These are phyloP conservation scores for Lochmaea capreae DNA, from an alignment of 2,888 invertebrate genomes.

Conservation along the genomic window DNA sequence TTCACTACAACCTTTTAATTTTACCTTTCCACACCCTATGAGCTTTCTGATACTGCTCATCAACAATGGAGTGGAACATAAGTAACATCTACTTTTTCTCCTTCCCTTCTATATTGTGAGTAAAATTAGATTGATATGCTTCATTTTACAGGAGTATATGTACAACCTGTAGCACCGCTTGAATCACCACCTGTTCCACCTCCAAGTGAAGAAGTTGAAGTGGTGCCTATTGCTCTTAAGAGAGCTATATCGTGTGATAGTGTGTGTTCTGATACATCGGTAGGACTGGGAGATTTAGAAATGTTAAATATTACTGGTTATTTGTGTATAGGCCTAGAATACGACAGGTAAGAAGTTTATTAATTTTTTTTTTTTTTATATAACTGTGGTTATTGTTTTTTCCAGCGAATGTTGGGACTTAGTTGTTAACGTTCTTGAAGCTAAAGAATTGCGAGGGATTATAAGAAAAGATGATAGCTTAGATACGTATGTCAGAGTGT, in stretches of 20 bases:
- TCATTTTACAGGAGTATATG: constrained; percentile 33
- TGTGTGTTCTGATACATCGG: constrained; percentile 83
- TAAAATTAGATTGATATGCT: neutral
- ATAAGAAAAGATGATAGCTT: constrained; percentile 69
- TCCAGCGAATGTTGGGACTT: constrained; percentile 68
- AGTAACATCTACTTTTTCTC: neutral
- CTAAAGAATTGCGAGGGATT: constrained; percentile 76
- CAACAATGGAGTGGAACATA: no score
- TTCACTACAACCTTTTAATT: no score
- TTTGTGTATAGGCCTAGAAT: constrained; percentile 81
- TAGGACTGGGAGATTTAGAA: constrained; percentile 77
- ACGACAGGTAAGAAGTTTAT: constrained; percentile 73
- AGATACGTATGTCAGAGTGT: constrained; percentile 82
- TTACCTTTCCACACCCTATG: no score
- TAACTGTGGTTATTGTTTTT: neutral
- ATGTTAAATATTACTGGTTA: constrained; percentile 79
- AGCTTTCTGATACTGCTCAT: no score
- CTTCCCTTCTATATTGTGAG: neutral
- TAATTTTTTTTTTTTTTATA: neutral
- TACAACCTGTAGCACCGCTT: constrained; percentile 28
- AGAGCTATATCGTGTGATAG: constrained; percentile 84
- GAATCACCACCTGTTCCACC: constrained; percentile 28
- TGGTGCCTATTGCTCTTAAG: constrained; percentile 65
- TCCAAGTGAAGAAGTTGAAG: constrained; percentile 49
- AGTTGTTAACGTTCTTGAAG: constrained; percentile 80